phyloP scores from a whole-genome alignment of 2,797 vertebrate genomes.

The Falco columbarius region DNA sequence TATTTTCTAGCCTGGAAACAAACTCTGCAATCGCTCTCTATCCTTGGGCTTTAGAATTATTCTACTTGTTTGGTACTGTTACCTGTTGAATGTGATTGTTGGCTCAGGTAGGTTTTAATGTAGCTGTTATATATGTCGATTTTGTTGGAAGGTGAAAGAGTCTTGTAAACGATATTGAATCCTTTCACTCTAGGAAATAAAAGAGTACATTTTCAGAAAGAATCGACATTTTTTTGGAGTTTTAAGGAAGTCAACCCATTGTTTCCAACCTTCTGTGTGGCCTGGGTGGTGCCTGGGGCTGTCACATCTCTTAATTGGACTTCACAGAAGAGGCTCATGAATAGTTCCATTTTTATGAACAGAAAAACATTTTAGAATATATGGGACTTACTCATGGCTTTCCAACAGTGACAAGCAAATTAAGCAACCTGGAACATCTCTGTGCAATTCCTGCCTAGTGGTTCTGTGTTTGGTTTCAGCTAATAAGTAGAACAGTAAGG shows the following conservation, averaged over 20 bases:
- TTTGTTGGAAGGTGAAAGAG: not conserved
- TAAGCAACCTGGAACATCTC: not conserved
- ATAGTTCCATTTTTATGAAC: not conserved
- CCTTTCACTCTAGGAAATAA: not conserved
- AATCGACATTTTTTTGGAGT: not conserved
- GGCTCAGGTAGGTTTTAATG: not conserved
- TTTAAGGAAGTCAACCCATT: not conserved
- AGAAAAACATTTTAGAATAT: not conserved
- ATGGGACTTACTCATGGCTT: not conserved
- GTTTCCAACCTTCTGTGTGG: not conserved
- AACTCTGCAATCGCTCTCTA: not conserved
- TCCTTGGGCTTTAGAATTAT: not conserved
- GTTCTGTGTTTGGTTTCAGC: not conserved
- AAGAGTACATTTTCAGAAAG: not conserved
- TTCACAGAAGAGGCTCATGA: not conserved
- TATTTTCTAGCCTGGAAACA: not conserved
- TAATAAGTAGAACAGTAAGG: not conserved
- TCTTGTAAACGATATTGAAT: not conserved
- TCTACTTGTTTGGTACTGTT: not conserved
- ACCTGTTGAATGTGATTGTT: not conserved
- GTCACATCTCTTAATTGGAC: not conserved
- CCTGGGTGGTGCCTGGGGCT: not conserved
- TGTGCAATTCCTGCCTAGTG: not conserved
- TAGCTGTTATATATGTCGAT: not conserved
- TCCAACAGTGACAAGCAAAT: not conserved